These are phyloP conservation scores for Pyrgus malvae DNA, from an alignment of 2,888 invertebrate genomes.

Conservation along the genomic window DNA sequence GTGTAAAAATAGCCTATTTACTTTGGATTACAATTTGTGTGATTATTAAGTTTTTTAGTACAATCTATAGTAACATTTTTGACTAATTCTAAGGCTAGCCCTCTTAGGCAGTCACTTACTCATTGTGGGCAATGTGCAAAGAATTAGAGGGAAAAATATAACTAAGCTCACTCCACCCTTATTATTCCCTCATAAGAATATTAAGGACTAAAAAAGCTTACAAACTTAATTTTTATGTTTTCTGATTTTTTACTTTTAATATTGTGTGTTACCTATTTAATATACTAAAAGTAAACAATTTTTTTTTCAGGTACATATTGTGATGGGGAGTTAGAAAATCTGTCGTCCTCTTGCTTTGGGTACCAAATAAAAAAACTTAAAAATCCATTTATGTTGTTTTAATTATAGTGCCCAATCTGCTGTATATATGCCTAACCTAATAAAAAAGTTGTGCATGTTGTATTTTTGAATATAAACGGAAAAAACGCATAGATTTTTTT, in stretches of 20 bases:
- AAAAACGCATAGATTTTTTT: no score
- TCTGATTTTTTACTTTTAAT: neutral
- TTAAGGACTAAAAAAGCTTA: conserved; percentile 58
- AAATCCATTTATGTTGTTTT: conserved; percentile 41
- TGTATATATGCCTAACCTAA: no score
- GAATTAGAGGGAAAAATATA: conserved; percentile 69
- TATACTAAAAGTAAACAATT: no score
- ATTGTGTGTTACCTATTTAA: no score
- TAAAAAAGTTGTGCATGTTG: no score
- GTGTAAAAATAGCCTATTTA: no score
- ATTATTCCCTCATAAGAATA: conserved; percentile 41
- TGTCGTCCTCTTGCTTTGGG: conserved; percentile 50
- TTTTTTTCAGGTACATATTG: conserved; percentile 65
- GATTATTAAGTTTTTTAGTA: no score
- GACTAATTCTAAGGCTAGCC: conserved; percentile 36
- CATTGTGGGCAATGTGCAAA: conserved; percentile 61
- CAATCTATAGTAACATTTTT: no score
- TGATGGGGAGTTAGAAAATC: conserved; percentile 43
- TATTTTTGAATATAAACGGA: no score
- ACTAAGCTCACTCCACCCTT: conserved; percentile 65
- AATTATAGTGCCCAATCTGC: neutral
- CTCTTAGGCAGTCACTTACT: conserved; percentile 74
- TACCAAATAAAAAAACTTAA: conserved; percentile 66
- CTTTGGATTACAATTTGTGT: no score
- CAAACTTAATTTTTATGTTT: conserved; percentile 29